A percentile compares a stretch with the other conserved stretches of the same genome.
These are phyloP conservation scores for Salvator merianae DNA, from an alignment of 2,113 vertebrate genomes.

Conservation along the genomic window DNA sequence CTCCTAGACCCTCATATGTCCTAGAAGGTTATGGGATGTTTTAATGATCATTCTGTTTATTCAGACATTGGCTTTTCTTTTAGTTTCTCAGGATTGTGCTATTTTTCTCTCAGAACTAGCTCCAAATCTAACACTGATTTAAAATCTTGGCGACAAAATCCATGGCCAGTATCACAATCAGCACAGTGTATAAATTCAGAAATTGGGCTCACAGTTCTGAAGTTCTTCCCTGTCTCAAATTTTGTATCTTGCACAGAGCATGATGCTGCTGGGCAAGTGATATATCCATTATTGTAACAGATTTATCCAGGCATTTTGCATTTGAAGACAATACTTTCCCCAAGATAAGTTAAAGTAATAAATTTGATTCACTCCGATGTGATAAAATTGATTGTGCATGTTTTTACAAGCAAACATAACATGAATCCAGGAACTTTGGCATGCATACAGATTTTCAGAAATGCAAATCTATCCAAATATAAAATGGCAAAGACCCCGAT, in stretches of 20 bases:
- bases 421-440: too few species aligned
- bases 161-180: too few species aligned
- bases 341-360: too few species aligned
- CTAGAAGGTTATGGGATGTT: background rate
- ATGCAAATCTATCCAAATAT: too few species aligned
- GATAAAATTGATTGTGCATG: too few species aligned
- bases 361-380: too few species aligned
- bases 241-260: too few species aligned
- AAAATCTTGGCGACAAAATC: background rate
- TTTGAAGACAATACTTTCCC: background rate
- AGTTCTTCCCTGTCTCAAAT: background rate
- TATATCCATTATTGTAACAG: background rate
- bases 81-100: background rate
- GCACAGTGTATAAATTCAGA: background rate
- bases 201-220: background rate
- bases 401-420: background rate
- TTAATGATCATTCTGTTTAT: background rate
- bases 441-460: too few species aligned
- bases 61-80: background rate
- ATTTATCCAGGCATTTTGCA: background rate
- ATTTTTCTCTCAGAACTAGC: background rate
- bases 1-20: too few species aligned
- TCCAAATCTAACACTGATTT: background rate
- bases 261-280: background rate
- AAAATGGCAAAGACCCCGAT: too few species aligned